Percentiles rank a stretch among this genome's conserved stretches.
These are phyloP conservation scores for Drosophila koepferae DNA, from an alignment of 2,888 invertebrate genomes.

Conservation along the genomic window DNA sequence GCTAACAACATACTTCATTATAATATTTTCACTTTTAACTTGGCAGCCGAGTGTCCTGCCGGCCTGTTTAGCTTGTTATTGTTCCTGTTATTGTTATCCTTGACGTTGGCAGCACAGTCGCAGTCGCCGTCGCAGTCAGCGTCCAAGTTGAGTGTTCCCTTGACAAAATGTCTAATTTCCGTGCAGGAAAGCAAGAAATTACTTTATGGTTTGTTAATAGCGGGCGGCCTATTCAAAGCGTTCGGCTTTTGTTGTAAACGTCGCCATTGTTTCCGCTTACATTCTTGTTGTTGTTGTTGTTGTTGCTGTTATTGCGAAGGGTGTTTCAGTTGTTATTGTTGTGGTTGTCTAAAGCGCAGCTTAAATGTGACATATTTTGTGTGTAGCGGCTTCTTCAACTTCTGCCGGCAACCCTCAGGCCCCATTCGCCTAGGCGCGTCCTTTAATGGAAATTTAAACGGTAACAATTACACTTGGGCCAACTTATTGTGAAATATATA, in stretches of 20 bases:
- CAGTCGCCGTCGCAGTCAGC: conserved; percentile 1
- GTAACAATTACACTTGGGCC: conserved; percentile 75
- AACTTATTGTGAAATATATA: conserved; percentile 42
- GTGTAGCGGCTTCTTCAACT: conserved; percentile 24
- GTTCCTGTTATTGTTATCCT: conserved; percentile 63
- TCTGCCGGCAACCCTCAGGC: conserved; percentile 29
- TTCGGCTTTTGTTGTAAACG: conserved; percentile 58
- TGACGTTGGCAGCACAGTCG: conserved; percentile 15
- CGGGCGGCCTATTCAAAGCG: conserved; percentile 67
- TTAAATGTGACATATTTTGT: conserved; percentile 76
- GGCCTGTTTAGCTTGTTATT: conserved; percentile 41
- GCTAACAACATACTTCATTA: conserved; percentile 80
- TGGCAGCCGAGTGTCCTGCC: conserved; percentile 50
- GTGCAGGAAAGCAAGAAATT: conserved; percentile 80
- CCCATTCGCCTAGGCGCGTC: conserved; percentile 59
- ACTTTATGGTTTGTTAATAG: conserved; percentile 82
- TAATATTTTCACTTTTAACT: conserved; percentile 78
- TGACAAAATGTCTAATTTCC: conserved; percentile 82
- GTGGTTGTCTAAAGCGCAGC: conserved; percentile 57
- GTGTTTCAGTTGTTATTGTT: conserved; percentile 13
- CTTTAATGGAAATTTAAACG: conserved; percentile 80
- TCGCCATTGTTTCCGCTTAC: conserved; percentile 56
- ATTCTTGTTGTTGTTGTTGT: conserved; percentile 10
- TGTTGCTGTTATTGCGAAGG: conserved; percentile 12
- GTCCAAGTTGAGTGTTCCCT: conserved; percentile 70